A percentile compares a stretch with the other conserved stretches of the same genome.
These are phyloP conservation scores for Ridgeia piscesae DNA, from an alignment of 1,140 invertebrate genomes.

Conservation along the genomic window DNA sequence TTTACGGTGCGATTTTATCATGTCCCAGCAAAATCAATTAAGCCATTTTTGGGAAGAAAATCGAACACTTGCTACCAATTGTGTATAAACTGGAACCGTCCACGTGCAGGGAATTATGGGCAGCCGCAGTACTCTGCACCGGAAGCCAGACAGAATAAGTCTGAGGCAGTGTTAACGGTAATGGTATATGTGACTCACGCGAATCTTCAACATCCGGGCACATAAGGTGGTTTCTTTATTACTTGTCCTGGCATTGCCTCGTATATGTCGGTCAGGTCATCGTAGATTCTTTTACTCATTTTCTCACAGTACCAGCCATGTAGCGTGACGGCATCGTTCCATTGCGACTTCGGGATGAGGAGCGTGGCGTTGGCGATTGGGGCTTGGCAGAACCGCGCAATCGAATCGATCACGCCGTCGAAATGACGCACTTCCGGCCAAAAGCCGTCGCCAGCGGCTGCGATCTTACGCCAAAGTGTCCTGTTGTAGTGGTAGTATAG, in stretches of 20 bases:
- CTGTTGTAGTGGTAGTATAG: constrained; percentile 23
- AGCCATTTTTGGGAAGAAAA: no score
- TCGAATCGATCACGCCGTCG: not conserved
- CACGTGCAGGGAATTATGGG: no score
- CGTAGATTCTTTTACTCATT: not conserved
- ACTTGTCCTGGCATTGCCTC: not conserved
- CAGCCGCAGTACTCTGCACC: no score
- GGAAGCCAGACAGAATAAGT: no score
- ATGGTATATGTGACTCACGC: no score
- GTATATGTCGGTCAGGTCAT: not conserved
- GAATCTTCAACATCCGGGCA: not conserved
- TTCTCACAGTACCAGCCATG: not conserved
- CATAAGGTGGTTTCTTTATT: not conserved
- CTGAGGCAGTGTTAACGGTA: no score
- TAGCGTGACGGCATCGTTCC: not conserved
- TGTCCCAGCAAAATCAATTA: no score
- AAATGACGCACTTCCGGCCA: constrained; percentile 20
- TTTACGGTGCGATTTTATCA: no score
- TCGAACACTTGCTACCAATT: no score
- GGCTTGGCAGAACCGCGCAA: not conserved
- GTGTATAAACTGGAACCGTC: no score
- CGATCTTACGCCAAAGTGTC: constrained; percentile 21
- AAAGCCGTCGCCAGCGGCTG: not conserved
- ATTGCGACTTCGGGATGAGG: not conserved
- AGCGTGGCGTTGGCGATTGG: no score